These are phyloP conservation scores for Lepidothrix coronata DNA, from an alignment of 2,113 vertebrate genomes.

Conservation along the genomic window DNA sequence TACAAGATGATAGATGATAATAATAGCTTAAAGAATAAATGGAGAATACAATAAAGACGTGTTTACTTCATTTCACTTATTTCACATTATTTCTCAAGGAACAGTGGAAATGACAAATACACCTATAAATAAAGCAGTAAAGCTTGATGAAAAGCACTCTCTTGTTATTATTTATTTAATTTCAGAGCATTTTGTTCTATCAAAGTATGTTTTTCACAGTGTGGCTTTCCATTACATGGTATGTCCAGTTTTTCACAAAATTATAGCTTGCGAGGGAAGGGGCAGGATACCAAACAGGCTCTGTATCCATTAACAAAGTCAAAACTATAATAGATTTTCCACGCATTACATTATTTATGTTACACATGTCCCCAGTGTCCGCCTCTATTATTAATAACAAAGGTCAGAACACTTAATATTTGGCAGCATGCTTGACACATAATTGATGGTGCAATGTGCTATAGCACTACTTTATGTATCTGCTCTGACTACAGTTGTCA, in stretches of 20 bases:
- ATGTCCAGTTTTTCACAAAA: neutral
- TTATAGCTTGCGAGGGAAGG: neutral
- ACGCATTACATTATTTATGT: neutral
- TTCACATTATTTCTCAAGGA: neutral
- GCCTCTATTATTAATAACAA: conserved; percentile 50
- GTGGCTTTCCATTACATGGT: neutral
- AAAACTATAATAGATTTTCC: neutral
- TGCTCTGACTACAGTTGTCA: neutral
- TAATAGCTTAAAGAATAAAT: neutral
- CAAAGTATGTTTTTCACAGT: neutral
- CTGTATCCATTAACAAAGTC: neutral
- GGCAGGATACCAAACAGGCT: neutral
- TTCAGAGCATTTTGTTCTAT: neutral
- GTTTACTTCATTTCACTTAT: neutral
- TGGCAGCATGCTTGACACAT: conserved; percentile 23
- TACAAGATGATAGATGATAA: neutral
- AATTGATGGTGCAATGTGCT: conserved; percentile 29
- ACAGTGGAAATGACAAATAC: neutral
- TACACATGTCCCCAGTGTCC: neutral
- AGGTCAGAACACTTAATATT: conserved; percentile 65
- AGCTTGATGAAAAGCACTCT: neutral
- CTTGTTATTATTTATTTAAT: neutral
- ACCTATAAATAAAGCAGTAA: neutral
- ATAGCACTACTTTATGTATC: neutral
- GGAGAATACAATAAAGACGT: neutral